Evolutionary conservation across 35 echinoderm and acorn worm species (phyloP).

Genomic region (Apostichopus parvimensis): DNA sequence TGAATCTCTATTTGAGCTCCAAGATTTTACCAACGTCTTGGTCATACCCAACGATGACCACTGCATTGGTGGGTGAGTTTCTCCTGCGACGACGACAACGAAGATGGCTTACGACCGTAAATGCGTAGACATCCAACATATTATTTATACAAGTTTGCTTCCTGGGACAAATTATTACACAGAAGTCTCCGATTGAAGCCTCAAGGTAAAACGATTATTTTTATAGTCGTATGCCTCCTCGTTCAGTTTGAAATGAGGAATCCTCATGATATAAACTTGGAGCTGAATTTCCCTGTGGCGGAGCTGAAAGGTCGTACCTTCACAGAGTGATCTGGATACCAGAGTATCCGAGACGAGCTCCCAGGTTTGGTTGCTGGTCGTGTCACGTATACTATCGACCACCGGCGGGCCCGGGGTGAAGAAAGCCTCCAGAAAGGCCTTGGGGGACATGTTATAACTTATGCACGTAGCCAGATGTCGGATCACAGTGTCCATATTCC

Average conservation of each 20-base stretch:
- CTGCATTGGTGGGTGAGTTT: too few species aligned
- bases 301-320: slow-evolving; percentile 86
- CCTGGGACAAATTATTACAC: slow-evolving; percentile 51
- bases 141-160: not conserved
- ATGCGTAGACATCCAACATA: slow-evolving; percentile 9
- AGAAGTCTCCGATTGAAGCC: slow-evolving; percentile 95
- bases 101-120: not conserved
- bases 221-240: slow-evolving; percentile 97
- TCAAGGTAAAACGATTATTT: slow-evolving; percentile 85
- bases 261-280: slow-evolving; percentile 88
- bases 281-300: slow-evolving; percentile 79
- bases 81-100: too few species aligned
- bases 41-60: too few species aligned
- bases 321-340: slow-evolving; percentile 74
- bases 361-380: slow-evolving; percentile 60
- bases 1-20: too few species aligned
- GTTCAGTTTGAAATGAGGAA: slow-evolving; percentile 85
- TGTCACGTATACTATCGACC: slow-evolving; percentile 64
- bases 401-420: slow-evolving; percentile 88
- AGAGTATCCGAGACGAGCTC: slow-evolving; percentile 90
- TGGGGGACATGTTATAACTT: slow-evolving; percentile 89
- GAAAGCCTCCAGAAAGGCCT: slow-evolving; percentile 90
- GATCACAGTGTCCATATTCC: slow-evolving; percentile 93
- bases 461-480: slow-evolving; percentile 92
- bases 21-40: too few species aligned